A percentile compares a stretch with the other conserved stretches of the same genome.
Evolutionary conservation across 1,140 invertebrate genomes (phyloP).

Genomic region (Anastrepha obliqua): DNA sequence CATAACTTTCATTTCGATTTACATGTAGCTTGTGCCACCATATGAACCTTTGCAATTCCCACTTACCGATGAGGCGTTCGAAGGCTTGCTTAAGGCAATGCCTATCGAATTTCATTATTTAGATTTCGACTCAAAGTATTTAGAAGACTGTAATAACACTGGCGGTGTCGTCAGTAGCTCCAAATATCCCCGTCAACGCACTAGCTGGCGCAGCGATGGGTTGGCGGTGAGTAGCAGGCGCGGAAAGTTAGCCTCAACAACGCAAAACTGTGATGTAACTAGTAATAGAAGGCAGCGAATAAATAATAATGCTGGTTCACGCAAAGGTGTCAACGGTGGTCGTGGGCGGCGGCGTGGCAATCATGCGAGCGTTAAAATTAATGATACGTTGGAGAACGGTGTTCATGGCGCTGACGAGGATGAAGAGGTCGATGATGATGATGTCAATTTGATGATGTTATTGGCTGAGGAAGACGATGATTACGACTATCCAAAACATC

Average conservation of each 20-base stretch:
- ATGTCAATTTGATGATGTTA: constrained; percentile 56
- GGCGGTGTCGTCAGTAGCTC: neutral
- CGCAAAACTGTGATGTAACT: constrained; percentile 47
- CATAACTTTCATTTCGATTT: constrained; percentile 3
- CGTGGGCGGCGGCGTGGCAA: neutral
- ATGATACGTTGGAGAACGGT: constrained; percentile 19
- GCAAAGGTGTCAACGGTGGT: constrained; percentile 1
- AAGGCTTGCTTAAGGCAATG: constrained; percentile 78
- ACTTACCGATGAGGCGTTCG: constrained; percentile 78
- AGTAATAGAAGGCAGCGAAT: constrained; percentile 37
- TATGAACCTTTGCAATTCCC: constrained; percentile 81
- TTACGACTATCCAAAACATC: constrained; percentile 63
- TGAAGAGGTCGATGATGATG: constrained; percentile 33
- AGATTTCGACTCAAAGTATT: constrained; percentile 33
- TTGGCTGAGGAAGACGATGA: constrained; percentile 63
- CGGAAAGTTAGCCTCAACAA: constrained; percentile 21
- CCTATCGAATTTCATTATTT: constrained; percentile 62
- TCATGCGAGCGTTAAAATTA: constrained; percentile 6
- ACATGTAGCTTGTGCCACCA: constrained; percentile 70
- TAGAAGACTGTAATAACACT: constrained; percentile 48
- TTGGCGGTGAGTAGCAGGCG: neutral
- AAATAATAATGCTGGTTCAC: constrained; percentile 28
- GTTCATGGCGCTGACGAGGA: neutral
- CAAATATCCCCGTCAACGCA: constrained; percentile 22
- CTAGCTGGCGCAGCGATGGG: neutral